A percentile compares a stretch with the other conserved stretches of the same genome.
Conservation (phyloP, 2,888 invertebrate species). For the Mycalesis mineus region DNA sequence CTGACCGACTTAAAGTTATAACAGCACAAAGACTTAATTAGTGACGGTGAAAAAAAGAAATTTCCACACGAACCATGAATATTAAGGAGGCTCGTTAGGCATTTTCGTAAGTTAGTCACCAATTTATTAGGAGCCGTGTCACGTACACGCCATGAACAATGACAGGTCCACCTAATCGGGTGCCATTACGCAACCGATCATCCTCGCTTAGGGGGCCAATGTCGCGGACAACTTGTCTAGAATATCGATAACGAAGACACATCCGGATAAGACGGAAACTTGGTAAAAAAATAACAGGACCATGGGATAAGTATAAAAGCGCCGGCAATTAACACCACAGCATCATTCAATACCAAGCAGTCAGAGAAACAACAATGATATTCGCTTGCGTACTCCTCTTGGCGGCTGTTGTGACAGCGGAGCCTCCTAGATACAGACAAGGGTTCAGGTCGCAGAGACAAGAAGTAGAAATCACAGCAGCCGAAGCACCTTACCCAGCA, state of each 20-base stretch:
- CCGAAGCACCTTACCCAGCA: conserved; percentile 58
- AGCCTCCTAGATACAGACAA: conserved; percentile 55
- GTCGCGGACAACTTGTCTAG: conserved; percentile 58
- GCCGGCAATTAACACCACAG: conserved; percentile 38
- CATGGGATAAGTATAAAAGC: conserved; percentile 59
- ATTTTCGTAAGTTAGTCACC: conserved; percentile 54
- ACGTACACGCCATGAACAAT: conserved; percentile 62
- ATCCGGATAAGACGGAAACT: conserved; percentile 65
- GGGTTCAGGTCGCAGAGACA: conserved; percentile 53
- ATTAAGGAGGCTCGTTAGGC: conserved; percentile 52
- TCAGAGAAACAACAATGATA: conserved; percentile 57
- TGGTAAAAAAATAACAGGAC: conserved; percentile 35
- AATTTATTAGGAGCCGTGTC: conserved; percentile 43
- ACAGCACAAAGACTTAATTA: conserved; percentile 41
- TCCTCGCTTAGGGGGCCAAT: conserved; percentile 69
- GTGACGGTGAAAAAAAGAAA: conserved; percentile 47
- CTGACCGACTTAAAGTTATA: conserved; percentile 13
- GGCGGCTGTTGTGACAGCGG: conserved; percentile 53
- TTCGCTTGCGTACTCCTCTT: conserved; percentile 55
- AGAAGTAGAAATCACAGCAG: conserved; percentile 46
- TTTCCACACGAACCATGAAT: conserved; percentile 64
- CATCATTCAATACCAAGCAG: conserved; percentile 63
- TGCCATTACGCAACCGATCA: conserved; percentile 62
- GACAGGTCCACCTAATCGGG: conserved; percentile 65
- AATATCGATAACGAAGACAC: conserved; percentile 68